Base-by-base conservation (phyloP, 2,797 vertebrate genomes). In the Gambusia yucatana region DNA sequence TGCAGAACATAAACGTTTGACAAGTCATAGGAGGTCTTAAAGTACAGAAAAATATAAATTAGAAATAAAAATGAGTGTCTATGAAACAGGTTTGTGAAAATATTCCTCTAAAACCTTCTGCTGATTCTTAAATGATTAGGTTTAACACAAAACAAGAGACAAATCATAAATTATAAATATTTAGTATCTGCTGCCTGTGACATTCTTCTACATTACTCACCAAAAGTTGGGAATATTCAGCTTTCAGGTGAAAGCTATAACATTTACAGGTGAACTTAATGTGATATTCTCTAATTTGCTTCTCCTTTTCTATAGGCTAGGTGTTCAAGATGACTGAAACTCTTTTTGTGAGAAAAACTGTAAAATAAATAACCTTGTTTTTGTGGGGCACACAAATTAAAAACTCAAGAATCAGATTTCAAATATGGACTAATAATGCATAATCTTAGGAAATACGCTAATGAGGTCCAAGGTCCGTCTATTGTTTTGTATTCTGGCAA, bases 1-100 rank as follows among this genome's bases (percentile, higher is more conserved):
- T 96, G 72, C 7, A 57, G 20, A 55, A 59, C 30, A 52, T 7
- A 61, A 20, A 71, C 9, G 30, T 14, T 17, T 30, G 3, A 61
- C 28, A 0, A 20, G 30, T 46, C 22, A 10, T 25, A 17, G 1
- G 33, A 36, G 16, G 2, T 36, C 17, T 22, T n/a, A 71, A 11
- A 20, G 22, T 28, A n/a, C 6, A 1, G 28, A 76, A 57, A 47
- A 48, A 47, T 57, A 59, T 36, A 11, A 36, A 36, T 2, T 6
- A 39, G 36, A 36, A n/a, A 13, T 2, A 22, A 50, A 33, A 17
- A 14, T 7, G 30, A 63, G 16, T 20, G 14, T 63, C 14, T 17
- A 8, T 36, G 17, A 39, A 65, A 17, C 30, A 63, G 3, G 16
- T 39, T 65, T 65, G 17, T 39, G 20, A 36, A 65, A 65, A 65